Evolutionary conservation across 1,140 invertebrate genomes (phyloP), one percentile per base, ranked within the genome.

Genomic region (Hypsibius dujardini): DNA sequence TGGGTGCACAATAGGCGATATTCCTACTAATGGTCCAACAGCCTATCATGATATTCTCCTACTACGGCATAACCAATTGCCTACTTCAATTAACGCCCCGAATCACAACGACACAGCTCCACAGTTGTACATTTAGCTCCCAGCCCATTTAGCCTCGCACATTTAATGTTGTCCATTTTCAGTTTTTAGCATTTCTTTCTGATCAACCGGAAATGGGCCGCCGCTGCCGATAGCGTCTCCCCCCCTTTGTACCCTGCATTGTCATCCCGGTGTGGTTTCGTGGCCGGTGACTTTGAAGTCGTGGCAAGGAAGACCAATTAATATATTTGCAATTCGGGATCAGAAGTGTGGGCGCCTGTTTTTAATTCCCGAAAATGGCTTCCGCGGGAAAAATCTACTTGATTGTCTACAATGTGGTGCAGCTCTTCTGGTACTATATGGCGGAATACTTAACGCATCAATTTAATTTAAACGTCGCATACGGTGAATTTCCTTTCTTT

Each of bases 401-500:
- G 62, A 3, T 67, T 67, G 62, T 42, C 42, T 67, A 67, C 42
- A 67, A 67, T 42, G 45, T 67, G 12, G 12, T 67, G 62, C 62
- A 67, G 42, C 42, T 67, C 42, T 67, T 12, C 42, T 12, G 62
- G 62, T 67, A 67, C 42, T 67, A 7, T 42, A 67, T 67, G 62
- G 3, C 7, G 42, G 42, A 12, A 42, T 67, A 67, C 12, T 12
- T 42, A 45, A 7, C 12, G 62, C 62, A 12, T 15, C 62, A 42
- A 3, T 45, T 56, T n/a, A 56, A 56, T 56, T 56, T 56, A 56
- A 7, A 56, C 7, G n/a, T n/a, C n/a, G 7, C 7, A 12, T n/a
- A 7, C n/a, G 7, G 7, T 12, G 50, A 12, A 56, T 56, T 56
- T n/a, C n/a, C 12, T 15, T 67, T 12, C 3, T 67, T 67, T 12